These are phyloP conservation scores for Brachyalestes nurse DNA, from an alignment of 2,797 vertebrate species.

Conservation along the genomic window DNA sequence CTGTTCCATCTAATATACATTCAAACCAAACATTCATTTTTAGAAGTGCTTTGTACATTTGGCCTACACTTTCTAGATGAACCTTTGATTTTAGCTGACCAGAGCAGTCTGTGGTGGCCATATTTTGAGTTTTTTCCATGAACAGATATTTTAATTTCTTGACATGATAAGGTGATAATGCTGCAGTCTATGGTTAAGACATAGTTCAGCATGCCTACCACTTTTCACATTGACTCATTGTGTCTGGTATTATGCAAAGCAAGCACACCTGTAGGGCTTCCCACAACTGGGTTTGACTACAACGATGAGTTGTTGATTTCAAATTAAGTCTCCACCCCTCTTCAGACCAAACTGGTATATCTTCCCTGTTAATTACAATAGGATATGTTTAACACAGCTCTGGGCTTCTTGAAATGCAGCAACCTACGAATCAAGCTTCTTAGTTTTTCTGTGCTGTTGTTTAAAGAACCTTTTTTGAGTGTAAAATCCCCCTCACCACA, in stretches of 20 bases:
- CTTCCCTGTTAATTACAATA: neutral
- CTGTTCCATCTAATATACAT: neutral
- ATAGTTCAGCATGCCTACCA: neutral
- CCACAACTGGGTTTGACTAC: neutral
- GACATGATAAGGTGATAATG: too few relatives aligned
- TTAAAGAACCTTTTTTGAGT: too few relatives aligned
- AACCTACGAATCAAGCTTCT: too few relatives aligned
- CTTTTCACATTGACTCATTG: neutral
- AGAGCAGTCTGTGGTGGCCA: neutral
- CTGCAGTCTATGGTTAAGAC: neutral
- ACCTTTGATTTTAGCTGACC: neutral
- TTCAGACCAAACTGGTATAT: neutral
- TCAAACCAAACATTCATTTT: neutral
- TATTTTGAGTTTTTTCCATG: too few relatives aligned
- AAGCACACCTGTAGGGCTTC: slow-evolving; percentile 5
- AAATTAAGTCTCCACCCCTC: neutral
- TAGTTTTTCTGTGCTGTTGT: too few relatives aligned
- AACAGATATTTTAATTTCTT: too few relatives aligned
- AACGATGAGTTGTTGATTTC: neutral
- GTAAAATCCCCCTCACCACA: too few relatives aligned
- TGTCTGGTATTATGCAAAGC: neutral
- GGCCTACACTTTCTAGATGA: too few relatives aligned
- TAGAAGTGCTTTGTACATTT: neutral
- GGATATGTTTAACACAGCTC: neutral
- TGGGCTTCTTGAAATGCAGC: too few relatives aligned